A percentile compares a stretch with the other conserved stretches of the same genome.
Conservation (phyloP, 2,888 invertebrate genomes). For the Watsonalla cultraria region DNA sequence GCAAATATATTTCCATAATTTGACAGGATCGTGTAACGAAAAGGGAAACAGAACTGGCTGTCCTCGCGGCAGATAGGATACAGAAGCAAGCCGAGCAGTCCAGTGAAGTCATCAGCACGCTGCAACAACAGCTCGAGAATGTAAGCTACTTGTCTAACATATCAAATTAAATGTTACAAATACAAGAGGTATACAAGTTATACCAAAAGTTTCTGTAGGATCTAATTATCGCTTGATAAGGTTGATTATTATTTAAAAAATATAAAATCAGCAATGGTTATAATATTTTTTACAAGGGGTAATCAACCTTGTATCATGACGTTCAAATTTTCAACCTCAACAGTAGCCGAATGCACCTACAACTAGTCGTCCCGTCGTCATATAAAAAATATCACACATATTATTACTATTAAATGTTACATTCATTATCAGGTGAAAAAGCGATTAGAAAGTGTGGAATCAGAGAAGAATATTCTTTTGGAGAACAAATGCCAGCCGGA, state of each 20-base stretch:
- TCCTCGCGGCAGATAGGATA: conserved; percentile 56
- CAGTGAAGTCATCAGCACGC: conserved; percentile 58
- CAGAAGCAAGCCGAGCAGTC: conserved; percentile 61
- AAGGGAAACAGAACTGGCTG: conserved; percentile 58
- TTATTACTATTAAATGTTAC: neutral
- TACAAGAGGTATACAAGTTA: no score
- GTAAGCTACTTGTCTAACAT: conserved; percentile 24
- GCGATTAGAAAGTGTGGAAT: conserved; percentile 47
- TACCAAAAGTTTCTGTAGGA: no score
- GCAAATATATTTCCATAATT: neutral
- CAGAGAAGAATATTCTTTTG: conserved; percentile 49
- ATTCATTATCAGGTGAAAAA: conserved; percentile 40
- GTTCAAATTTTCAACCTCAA: no score
- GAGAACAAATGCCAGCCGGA: conserved; percentile 31
- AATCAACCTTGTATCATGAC: no score
- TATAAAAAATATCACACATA: no score
- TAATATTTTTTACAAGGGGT: no score
- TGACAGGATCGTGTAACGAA: conserved; percentile 45
- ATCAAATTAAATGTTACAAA: neutral
- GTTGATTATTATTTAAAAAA: no score
- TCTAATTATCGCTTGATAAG: no score
- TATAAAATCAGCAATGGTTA: no score
- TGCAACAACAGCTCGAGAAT: conserved; percentile 74
- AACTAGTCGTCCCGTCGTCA: no score
- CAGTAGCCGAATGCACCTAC: no score